Evolutionary conservation across 2,797 vertebrate species (phyloP), one percentile per base, ranked within the genome.

Genomic region (Phyllotis vaccarum): DNA sequence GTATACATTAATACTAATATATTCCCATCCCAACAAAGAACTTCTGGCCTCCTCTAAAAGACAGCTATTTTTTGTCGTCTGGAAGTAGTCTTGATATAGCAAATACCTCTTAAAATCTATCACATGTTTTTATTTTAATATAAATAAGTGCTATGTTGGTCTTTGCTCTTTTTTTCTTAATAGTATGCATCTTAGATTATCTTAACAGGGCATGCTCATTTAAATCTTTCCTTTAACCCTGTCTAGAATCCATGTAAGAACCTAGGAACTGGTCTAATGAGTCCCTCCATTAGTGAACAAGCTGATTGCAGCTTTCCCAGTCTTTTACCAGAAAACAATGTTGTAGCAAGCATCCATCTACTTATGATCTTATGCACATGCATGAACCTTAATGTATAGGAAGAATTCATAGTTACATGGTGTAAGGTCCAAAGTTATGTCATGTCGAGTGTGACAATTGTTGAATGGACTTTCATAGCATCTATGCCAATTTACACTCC

Each of bases 101-200:
- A 85, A 92, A 29, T 29, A 22, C 14, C 31, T 52, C 82, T 96
- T 82, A 80, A 93, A 92, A 85, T 27, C 13, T n/a, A 68, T n/a
- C 10, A 85, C 11, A 66, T 49, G 34, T 64, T 79, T 81, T 70
- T 49, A 21, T 49, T 64, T 89, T 56, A 62, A 56, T 43, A 34
- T 27, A 91, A 87, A 52, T 43, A 72, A 58, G 64, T 24, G 29
- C 70, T 83, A 6, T 0, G 40, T 11, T 43, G 2, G 49, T 86
- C 64, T 46, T 29, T 4, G 37, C 29, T 49, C 46, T 34, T 3
- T 22, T 46, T 58, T 22, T 60, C 22, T 46, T 34, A 37, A 21
- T 14, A 21, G 2, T 37, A 6, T 27, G 29, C 27, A 27, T 74
- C 62, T 90, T 66, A 22, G 11, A 21, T 14, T 7, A 6, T 19